Evolutionary conservation across 2,113 vertebrate species (phyloP).

Genomic region (Tyto alba): DNA sequence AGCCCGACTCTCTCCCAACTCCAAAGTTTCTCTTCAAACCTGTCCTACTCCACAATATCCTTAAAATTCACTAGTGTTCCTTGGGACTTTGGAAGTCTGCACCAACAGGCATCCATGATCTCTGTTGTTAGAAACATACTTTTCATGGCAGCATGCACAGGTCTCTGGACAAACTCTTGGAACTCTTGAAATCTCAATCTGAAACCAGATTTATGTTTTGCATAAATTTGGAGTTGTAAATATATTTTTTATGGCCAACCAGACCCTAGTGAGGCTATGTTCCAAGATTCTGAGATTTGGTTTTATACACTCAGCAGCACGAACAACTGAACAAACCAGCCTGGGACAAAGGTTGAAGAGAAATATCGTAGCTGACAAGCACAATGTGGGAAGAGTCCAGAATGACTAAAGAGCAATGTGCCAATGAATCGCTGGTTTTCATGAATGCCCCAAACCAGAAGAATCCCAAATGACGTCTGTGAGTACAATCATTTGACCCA

Average conservation of each 20-base stretch:
- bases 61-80: neutral
- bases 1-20: neutral
- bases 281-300: neutral
- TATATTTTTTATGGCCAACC: neutral
- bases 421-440: constrained; percentile 16
- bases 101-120: neutral
- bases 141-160: neutral
- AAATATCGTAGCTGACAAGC: neutral
- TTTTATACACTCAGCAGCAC: neutral
- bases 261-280: neutral
- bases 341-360: neutral
- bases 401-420: constrained; percentile 20
- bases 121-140: neutral
- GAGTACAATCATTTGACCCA: constrained; percentile 54
- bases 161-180: neutral
- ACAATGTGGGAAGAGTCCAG: constrained; percentile 28
- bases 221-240: neutral
- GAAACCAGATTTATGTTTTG: neutral
- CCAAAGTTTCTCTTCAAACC: neutral
- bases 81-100: neutral
- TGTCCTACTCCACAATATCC: neutral
- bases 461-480: constrained; percentile 40
- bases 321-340: neutral
- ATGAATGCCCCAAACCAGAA: constrained; percentile 34
- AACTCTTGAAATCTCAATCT: neutral